Conservation (phyloP, 2,797 vertebrate genomes). For the Chiroxiphia lanceolata region DNA sequence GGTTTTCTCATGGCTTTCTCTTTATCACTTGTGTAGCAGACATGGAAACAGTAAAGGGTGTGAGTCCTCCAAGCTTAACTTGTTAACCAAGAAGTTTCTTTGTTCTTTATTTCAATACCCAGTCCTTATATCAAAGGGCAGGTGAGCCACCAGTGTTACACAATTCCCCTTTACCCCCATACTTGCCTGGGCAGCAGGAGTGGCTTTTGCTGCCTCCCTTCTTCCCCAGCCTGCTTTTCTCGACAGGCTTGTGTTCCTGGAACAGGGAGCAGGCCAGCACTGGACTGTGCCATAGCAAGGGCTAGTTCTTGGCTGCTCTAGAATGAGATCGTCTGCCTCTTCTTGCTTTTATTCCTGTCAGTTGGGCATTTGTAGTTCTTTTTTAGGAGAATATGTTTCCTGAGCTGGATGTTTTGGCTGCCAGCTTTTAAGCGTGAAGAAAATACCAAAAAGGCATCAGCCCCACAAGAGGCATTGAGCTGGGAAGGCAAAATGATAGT, state of each 20-base stretch:
- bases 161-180: too few species aligned
- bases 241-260: not conserved
- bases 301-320: not conserved
- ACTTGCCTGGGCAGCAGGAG: not conserved
- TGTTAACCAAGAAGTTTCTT: not conserved
- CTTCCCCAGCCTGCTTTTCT: not conserved
- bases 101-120: not conserved
- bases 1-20: not conserved
- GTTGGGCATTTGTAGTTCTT: not conserved
- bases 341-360: not conserved
- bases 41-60: not conserved
- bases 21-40: not conserved
- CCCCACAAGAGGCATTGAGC: accelerated
- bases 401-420: not conserved
- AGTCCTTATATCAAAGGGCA: not conserved
- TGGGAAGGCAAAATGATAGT: not conserved
- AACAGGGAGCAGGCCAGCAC: not conserved
- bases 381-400: not conserved
- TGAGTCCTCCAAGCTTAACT: not conserved
- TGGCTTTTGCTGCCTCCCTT: accelerated
- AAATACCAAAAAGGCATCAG: not conserved
- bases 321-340: not conserved
- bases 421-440: not conserved
- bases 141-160: not conserved
- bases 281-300: not conserved